Conservation (phyloP, 1,140 invertebrate species). For the Drosophila sulfurigaster region DNA sequence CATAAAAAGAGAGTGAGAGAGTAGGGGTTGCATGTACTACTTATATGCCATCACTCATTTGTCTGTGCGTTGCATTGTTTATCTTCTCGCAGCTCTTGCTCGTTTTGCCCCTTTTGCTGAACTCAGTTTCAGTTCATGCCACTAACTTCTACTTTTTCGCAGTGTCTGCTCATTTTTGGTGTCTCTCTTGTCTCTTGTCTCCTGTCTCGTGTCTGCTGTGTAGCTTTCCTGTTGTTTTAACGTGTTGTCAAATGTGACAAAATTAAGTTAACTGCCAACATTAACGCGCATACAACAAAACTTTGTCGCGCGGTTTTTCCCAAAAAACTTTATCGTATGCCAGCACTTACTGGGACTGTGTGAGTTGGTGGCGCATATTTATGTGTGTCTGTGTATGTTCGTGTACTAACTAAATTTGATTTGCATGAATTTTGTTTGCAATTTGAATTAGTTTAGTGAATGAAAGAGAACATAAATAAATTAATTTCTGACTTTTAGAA, state of each 20-base stretch:
- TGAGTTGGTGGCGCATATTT: background rate
- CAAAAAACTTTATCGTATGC: constrained; percentile 36
- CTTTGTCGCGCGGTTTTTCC: constrained; percentile 47
- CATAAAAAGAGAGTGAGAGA: too few species aligned
- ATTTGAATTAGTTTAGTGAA: constrained; percentile 2
- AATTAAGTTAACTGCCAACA: constrained; percentile 81
- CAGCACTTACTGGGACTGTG: background rate
- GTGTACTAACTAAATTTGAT: constrained; percentile 48
- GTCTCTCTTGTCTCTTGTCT: constrained; percentile 25
- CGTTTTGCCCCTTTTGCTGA: background rate
- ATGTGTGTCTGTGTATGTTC: constrained; percentile 4
- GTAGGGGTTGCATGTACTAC: constrained; percentile 6
- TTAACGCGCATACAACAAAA: constrained; percentile 71
- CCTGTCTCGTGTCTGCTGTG: constrained; percentile 20
- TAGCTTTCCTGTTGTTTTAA: constrained; percentile 63
- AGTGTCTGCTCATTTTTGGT: constrained; percentile 26
- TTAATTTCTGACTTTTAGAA: background rate
- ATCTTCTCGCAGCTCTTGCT: constrained; percentile 45
- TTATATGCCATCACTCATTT: constrained; percentile 72
- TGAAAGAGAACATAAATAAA: background rate
- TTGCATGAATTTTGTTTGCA: constrained; percentile 46
- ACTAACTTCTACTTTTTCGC: constrained; percentile 41
- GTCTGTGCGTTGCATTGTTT: constrained; percentile 74
- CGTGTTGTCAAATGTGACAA: constrained; percentile 82
- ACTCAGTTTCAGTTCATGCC: constrained; percentile 11